A percentile compares a stretch with the other conserved stretches of the same genome.
phyloP scores from a whole-genome alignment of 2,113 vertebrate species.

The Periophthalmus modestus region DNA sequence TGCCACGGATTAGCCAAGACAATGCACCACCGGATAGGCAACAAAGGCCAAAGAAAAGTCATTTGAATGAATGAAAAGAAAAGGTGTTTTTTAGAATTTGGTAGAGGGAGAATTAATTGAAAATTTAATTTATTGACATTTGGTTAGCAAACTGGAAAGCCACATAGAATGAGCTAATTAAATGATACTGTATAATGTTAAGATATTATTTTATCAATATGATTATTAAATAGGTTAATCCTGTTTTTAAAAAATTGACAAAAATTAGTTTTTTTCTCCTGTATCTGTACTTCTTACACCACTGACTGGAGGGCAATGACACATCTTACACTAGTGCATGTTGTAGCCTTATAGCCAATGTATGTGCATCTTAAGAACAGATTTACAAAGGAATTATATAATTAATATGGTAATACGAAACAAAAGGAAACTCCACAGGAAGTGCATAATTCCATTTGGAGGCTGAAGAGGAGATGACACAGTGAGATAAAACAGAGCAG shows the following conservation, averaged over 20 bases:
- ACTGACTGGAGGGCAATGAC: background rate
- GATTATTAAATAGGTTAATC: no score
- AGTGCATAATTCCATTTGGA: slow-evolving; percentile 62
- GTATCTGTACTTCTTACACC: no score
- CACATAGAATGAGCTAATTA: background rate
- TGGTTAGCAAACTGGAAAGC: background rate
- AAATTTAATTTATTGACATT: background rate
- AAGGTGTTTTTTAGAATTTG: background rate
- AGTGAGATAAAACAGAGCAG: slow-evolving; percentile 61
- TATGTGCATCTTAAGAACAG: background rate
- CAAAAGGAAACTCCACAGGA: slow-evolving; percentile 9
- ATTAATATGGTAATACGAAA: slow-evolving; percentile 8
- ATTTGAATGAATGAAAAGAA: background rate
- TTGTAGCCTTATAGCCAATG: background rate
- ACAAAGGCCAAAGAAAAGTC: background rate
- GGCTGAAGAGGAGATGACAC: slow-evolving; percentile 60
- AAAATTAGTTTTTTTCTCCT: no score
- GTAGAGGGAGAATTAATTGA: background rate
- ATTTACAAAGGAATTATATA: background rate
- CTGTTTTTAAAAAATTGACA: no score
- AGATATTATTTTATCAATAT: no score
- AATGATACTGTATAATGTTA: no score
- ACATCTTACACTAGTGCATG: background rate
- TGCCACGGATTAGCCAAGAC: background rate
- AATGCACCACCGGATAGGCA: slow-evolving; percentile 6